Conservation (phyloP, 1,140 invertebrate genomes). For the Acromyrmex echinatior region DNA sequence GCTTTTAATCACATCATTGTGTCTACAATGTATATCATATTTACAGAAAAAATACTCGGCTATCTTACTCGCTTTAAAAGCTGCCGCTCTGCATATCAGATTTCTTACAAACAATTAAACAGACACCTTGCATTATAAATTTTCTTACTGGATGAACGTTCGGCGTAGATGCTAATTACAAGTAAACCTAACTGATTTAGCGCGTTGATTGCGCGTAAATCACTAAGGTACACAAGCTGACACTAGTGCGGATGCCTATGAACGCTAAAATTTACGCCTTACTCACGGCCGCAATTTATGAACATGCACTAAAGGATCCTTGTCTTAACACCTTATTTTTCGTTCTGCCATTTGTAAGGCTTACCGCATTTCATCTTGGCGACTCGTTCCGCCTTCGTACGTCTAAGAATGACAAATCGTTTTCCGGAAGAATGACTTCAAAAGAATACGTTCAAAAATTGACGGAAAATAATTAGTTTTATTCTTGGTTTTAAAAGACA, state of each 20-base stretch:
- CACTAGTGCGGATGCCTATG: conserved; percentile 55
- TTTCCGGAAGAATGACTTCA: conserved; percentile 2
- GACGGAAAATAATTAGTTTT: conserved; percentile 27
- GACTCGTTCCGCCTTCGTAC: conserved; percentile 29
- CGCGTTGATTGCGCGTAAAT: conserved; percentile 60
- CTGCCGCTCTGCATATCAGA: conserved; percentile 32
- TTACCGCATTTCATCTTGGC: conserved; percentile 50
- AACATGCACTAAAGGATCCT: conserved; percentile 42
- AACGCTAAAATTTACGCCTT: conserved; percentile 54
- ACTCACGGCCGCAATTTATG: conserved; percentile 57
- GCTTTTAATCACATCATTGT: not conserved
- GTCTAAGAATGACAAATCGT: conserved; percentile 56
- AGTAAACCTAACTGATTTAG: conserved; percentile 67
- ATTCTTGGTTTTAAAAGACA: not conserved
- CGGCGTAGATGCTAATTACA: conserved; percentile 64
- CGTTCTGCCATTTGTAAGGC: conserved; percentile 55
- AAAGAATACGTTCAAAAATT: conserved; percentile 19
- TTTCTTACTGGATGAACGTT: conserved; percentile 32
- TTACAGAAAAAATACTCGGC: conserved; percentile 30
- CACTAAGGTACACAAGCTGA: conserved; percentile 24
- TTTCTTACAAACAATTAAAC: conserved; percentile 66
- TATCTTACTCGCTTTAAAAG: conserved; percentile 59
- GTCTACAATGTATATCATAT: not conserved
- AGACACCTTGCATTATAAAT: conserved; percentile 51
- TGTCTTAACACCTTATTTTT: conserved; percentile 56